Percentiles rank a stretch among this genome's conserved stretches.
Evolutionary conservation across 2,888 invertebrate species (phyloP).

Genomic region (Ommatoiulus sabulosus): DNA sequence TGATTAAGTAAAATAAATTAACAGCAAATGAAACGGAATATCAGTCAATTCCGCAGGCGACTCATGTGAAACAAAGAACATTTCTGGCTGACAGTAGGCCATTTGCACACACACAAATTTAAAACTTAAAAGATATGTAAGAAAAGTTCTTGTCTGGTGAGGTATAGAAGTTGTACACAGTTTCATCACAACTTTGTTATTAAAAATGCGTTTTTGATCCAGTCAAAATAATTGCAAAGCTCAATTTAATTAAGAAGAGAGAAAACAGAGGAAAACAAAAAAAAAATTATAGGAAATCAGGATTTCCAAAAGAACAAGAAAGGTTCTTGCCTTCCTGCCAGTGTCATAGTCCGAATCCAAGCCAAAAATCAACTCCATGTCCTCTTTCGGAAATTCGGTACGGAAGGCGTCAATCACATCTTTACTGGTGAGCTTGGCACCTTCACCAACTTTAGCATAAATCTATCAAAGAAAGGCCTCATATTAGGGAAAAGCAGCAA

Average conservation of each 20-base stretch:
- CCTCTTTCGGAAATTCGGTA: conserved; percentile 73
- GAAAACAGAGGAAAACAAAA: neutral
- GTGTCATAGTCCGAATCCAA: conserved; percentile 89
- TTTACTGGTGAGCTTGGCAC: conserved; percentile 69
- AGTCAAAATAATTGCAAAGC: too few relatives aligned
- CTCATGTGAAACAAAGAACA: too few relatives aligned
- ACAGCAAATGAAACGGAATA: too few relatives aligned
- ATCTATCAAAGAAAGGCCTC: conserved; percentile 67
- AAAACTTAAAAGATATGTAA: too few relatives aligned
- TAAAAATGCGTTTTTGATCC: too few relatives aligned
- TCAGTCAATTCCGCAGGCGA: too few relatives aligned
- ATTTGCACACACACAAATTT: too few relatives aligned
- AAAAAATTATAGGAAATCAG: neutral
- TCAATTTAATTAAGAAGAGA: neutral
- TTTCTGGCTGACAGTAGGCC: too few relatives aligned
- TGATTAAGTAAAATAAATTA: conserved; percentile 66
- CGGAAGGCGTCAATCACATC: conserved; percentile 79
- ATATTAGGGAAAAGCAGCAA: too few relatives aligned
- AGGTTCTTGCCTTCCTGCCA: conserved; percentile 73
- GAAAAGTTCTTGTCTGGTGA: too few relatives aligned
- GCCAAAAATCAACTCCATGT: conserved; percentile 82
- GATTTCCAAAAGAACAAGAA: neutral
- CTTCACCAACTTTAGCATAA: conserved; percentile 71
- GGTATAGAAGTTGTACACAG: too few relatives aligned
- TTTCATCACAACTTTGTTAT: too few relatives aligned